Evolutionary conservation across 2,113 vertebrate species (phyloP).

Genomic region (Myxocyprinus asiaticus): DNA sequence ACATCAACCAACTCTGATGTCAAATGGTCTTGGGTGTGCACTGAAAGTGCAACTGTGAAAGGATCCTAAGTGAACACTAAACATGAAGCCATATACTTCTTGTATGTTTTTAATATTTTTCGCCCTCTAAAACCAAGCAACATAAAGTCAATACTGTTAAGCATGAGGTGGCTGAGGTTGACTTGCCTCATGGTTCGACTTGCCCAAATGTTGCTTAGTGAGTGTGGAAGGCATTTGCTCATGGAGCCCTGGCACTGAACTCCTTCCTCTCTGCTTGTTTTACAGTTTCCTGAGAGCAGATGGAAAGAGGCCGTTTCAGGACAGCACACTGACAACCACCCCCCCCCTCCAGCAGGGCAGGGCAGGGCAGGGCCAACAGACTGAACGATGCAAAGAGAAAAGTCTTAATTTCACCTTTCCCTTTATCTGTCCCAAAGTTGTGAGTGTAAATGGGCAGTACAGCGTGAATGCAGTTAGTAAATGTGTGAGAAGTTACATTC

Average conservation of each 20-base stretch:
- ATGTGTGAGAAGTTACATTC: slow-evolving; percentile 44
- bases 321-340: too few species aligned
- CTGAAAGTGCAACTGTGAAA: too few species aligned
- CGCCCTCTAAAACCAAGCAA: too few species aligned
- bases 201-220: slow-evolving; percentile 34
- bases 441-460: neutral
- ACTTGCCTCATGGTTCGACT: neutral
- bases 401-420: slow-evolving; percentile 9
- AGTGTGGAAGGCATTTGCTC: slow-evolving; percentile 38
- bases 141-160: slow-evolving; percentile 30
- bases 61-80: too few species aligned
- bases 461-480: neutral
- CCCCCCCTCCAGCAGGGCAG: slow-evolving; percentile 7
- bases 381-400: slow-evolving; percentile 30
- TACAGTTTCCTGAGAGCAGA: slow-evolving; percentile 57
- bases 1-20: too few species aligned
- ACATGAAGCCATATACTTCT: too few species aligned
- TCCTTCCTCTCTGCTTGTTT: slow-evolving; percentile 32
- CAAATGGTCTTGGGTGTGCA: too few species aligned
- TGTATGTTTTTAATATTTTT: too few species aligned
- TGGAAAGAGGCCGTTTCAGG: slow-evolving; percentile 30
- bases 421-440: neutral
- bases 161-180: slow-evolving; percentile 32
- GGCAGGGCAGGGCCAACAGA: neutral
- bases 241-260: slow-evolving; percentile 16